A percentile compares a stretch with the other conserved stretches of the same genome.
Conservation (phyloP, 1,140 invertebrate species). For the Asobara japonica region DNA sequence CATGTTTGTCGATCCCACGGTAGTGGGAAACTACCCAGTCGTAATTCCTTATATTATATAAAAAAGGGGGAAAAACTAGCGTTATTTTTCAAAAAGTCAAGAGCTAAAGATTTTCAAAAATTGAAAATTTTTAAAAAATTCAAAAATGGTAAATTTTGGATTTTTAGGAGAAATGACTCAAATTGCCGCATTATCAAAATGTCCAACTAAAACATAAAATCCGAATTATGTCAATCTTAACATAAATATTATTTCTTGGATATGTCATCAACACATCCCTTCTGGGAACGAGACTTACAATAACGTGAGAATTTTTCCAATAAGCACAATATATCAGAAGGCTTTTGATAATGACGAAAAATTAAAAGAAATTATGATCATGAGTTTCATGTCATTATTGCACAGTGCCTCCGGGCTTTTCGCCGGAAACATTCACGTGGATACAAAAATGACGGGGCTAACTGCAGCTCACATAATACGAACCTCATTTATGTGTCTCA, state of each 20-base stretch:
- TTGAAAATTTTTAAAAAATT: too few relatives aligned
- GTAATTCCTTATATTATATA: too few relatives aligned
- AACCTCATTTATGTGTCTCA: background rate
- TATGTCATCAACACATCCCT: background rate
- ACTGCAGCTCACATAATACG: background rate
- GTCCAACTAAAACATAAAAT: too few relatives aligned
- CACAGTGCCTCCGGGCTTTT: background rate
- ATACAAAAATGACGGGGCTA: background rate
- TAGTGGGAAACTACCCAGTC: too few relatives aligned
- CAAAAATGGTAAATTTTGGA: too few relatives aligned
- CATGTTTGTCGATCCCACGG: background rate
- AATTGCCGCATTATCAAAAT: too few relatives aligned
- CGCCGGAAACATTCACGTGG: conserved; percentile 1
- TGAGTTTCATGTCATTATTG: background rate
- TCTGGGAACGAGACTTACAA: background rate
- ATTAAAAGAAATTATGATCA: background rate
- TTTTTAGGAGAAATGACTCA: too few relatives aligned
- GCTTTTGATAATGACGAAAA: background rate
- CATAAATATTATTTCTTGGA: background rate
- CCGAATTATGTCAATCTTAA: too few relatives aligned
- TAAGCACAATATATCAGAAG: background rate
- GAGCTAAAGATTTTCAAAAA: too few relatives aligned
- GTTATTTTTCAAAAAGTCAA: background rate
- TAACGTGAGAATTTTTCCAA: background rate
- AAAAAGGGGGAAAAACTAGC: too few relatives aligned